Percentiles rank a stretch among this genome's conserved stretches.
phyloP scores from a whole-genome alignment of 1,140 invertebrate species.

The Drosophila obscura region DNA sequence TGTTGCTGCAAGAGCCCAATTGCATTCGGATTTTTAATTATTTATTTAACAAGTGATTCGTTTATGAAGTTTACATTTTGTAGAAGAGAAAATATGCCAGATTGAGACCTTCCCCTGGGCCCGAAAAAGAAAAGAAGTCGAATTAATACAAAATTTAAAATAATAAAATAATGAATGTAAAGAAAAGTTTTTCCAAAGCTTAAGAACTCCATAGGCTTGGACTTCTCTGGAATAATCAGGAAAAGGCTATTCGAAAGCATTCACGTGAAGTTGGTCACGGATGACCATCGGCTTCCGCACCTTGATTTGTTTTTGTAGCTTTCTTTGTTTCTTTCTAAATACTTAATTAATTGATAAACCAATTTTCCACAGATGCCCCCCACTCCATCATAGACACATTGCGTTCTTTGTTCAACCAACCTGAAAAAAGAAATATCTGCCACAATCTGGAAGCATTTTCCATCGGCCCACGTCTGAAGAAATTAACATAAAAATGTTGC shows the following conservation, averaged over 20 bases:
- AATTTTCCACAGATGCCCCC: conserved; percentile 40
- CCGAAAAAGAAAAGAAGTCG: no score
- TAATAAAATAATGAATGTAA: no score
- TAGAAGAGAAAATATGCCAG: background rate
- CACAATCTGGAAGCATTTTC: conserved; percentile 32
- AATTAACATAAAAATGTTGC: conserved; percentile 75
- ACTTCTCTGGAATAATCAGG: no score
- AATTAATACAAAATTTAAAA: no score
- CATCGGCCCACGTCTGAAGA: conserved; percentile 18
- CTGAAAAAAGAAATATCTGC: conserved; percentile 39
- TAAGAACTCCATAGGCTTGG: background rate
- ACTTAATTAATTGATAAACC: conserved; percentile 67
- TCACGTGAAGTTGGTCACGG: no score
- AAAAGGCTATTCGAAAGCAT: no score
- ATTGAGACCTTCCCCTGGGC: no score
- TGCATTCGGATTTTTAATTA: conserved; percentile 75
- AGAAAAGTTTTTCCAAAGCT: conserved; percentile 1
- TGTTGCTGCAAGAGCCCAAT: conserved; percentile 33
- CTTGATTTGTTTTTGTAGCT: no score
- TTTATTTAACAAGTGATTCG: conserved; percentile 69
- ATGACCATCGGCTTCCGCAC: no score
- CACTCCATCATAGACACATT: conserved; percentile 18
- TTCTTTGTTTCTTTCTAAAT: conserved; percentile 21
- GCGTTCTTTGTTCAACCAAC: conserved; percentile 40
- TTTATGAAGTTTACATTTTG: conserved; percentile 14